Base-by-base conservation (phyloP, 2,888 invertebrate species). In the Bruchidius siliquastri region DNA sequence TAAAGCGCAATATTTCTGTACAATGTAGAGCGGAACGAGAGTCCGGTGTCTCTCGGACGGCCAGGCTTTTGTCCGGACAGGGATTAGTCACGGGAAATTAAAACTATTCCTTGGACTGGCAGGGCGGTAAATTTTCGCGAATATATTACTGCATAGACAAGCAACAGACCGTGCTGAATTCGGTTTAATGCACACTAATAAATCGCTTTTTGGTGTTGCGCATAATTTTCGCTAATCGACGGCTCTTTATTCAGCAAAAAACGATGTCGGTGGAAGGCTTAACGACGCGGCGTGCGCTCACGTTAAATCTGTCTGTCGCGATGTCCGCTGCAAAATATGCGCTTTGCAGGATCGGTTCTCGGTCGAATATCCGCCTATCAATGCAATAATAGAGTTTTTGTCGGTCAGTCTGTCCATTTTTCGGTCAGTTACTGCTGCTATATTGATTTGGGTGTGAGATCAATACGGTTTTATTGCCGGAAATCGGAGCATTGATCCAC, bases 151-250 rank as follows among this genome's bases (percentile, higher is more conserved):
- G 74, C 80, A 80, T 81, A 78, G 80, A 80, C 77, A 76, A 68
- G 73, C 81, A 77, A 77, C 80, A 80, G 81, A 82, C 81, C 81
- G 74, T 79, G 76, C 72, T 76, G 74, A 82, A 82, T 82, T 74
- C 70, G 74, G 71, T 81, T 81, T 80, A 81, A 78, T 77, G 74
- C 78, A 77, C 49, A 13, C 49, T 77, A 76, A 77, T 79, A 77
- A 77, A 79, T 76, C 71, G 74, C 72, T 73, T 76, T 76, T 76
- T 73, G 73, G 74, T 22, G 22, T 21, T 10, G 20, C 20, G 32
- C 32, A 71, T 71, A 30, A 20, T 71, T 71, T 71, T 71, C 32
- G 32, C 69, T 69, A 69, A 69, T 69, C 69, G 49, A 49, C 49
- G 49, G 13, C 13, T 49, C 49, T 49, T 49, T 49, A 49, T 49